A percentile compares a stretch with the other conserved stretches of the same genome.
Conservation (phyloP, 2,113 vertebrate species). For the Takifugu bimaculatus region DNA sequence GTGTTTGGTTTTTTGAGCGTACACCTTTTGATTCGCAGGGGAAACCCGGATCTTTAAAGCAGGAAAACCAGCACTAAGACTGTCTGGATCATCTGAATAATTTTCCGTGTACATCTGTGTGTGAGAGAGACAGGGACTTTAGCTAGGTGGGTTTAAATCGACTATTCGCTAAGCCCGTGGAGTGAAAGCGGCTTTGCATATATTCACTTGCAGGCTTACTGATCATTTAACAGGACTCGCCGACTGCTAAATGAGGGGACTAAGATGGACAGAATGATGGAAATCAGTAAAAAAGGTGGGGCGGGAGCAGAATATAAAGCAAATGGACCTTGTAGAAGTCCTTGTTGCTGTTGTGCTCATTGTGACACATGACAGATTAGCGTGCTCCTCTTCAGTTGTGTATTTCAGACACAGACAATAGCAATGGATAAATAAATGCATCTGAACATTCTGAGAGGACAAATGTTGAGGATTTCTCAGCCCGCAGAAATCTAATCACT, state of each 20-base stretch:
- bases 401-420: not conserved
- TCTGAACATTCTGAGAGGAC: not conserved
- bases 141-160: conserved; percentile 59
- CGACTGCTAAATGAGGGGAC: conserved; percentile 42
- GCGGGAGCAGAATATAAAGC: conserved; percentile 8
- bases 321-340: not conserved
- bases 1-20: conserved; percentile 26
- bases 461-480: not conserved
- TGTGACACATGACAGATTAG: conserved; percentile 11
- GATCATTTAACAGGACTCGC: conserved; percentile 60
- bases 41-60: conserved; percentile 7
- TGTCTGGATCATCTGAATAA: conserved; percentile 16
- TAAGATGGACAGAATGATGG: conserved; percentile 21
- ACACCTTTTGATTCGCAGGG: conserved; percentile 12
- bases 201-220: conserved; percentile 62
- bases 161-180: conserved; percentile 55
- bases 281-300: not conserved
- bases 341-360: not conserved
- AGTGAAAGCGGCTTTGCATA: conserved; percentile 66
- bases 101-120: conserved; percentile 24
- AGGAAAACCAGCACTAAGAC: conserved; percentile 7
- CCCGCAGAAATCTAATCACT: not conserved
- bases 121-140: conserved; percentile 31
- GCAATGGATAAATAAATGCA: conserved; percentile 2
- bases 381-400: not conserved